Evolutionary conservation across 2,888 invertebrate genomes (phyloP).

Genomic region (Anaspis maculata): DNA sequence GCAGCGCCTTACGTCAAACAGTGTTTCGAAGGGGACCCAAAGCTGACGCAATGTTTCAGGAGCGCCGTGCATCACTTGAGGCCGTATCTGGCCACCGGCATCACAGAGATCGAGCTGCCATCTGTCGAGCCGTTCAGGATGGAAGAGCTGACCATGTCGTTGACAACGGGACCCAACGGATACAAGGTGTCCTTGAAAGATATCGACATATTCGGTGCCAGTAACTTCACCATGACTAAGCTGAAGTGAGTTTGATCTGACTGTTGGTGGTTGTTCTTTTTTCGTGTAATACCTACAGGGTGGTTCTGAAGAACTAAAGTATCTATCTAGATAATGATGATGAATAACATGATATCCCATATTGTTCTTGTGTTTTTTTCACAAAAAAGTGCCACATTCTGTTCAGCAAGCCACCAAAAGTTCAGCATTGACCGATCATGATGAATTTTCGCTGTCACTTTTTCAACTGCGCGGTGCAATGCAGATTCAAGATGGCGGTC

Average conservation of each 20-base stretch:
- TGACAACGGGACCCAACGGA: slow-evolving; percentile 48
- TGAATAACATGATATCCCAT: too few relatives aligned
- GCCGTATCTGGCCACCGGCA: slow-evolving; percentile 53
- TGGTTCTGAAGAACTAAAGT: too few relatives aligned
- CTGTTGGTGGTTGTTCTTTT: neutral
- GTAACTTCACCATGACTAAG: slow-evolving; percentile 51
- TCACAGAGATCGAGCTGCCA: slow-evolving; percentile 58
- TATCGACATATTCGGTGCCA: slow-evolving; percentile 55
- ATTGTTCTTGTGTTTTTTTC: too few relatives aligned
- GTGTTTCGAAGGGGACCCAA: slow-evolving; percentile 55
- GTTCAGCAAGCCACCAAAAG: too few relatives aligned
- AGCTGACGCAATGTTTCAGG: slow-evolving; percentile 50
- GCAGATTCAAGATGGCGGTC: too few relatives aligned
- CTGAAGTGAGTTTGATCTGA: slow-evolving; percentile 44
- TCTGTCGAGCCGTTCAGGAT: slow-evolving; percentile 58
- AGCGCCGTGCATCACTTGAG: slow-evolving; percentile 49
- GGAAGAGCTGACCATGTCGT: slow-evolving; percentile 52
- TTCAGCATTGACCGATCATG: too few relatives aligned
- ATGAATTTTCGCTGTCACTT: too few relatives aligned
- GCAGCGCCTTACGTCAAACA: slow-evolving; percentile 59
- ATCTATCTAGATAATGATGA: too few relatives aligned
- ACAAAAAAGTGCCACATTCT: too few relatives aligned
- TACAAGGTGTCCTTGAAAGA: slow-evolving; percentile 53
- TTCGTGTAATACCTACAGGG: too few relatives aligned
- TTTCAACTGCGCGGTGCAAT: too few relatives aligned